Evolutionary conservation across 2,888 invertebrate genomes (phyloP), one percentile per base, ranked within the genome.

Genomic region (Mongoloraphidia duomilia): DNA sequence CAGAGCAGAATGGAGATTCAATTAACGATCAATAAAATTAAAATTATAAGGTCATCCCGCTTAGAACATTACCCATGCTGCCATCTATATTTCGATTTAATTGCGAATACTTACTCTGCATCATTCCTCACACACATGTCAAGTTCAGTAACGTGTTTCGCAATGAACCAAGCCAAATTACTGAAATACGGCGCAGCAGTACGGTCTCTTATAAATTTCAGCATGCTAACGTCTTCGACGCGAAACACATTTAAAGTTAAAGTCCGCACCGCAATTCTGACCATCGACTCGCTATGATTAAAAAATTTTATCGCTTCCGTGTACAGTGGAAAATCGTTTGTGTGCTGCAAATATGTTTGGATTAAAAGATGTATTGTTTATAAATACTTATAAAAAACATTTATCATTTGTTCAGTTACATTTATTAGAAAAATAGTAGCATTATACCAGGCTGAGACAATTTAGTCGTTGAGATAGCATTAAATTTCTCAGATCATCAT

Each of bases 301-400:
- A 97, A 98, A 72, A 98, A 96, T 68, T 97, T 97, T 53, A 99
- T 94, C 36, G 96, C 96, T 72, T 98, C 98, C 3, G 97, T 97
- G 65, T 98, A 97, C 13, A 99, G 73, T 8, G 98, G 97, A 70
- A 98, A 98, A 68, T 99, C 98, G 71, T 96, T 93, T 47, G 97
- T 97, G 63, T 93, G 89, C 91, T 91, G 62, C 42, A 73, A 71
- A 56, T 54, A 9, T 34, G 34, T 44, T 45, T 50, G 26, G 34
- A 26, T 26, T 43, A 12, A 11, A 41, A 46, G 51, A 39, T 14
- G 34, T 33, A 42, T 45, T 26, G 26, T 26, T 26, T 26, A 26
- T 26, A 5, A 17, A 3, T 4, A 17, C 2, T 17, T 17, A 17
- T 17, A 4, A 17, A 17, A 17, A 26, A 26, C 26, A 26, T 26